Evolutionary conservation across 2,113 vertebrate species (phyloP), one percentile per base, ranked within the genome.

Genomic region (Arothron firmamentum): DNA sequence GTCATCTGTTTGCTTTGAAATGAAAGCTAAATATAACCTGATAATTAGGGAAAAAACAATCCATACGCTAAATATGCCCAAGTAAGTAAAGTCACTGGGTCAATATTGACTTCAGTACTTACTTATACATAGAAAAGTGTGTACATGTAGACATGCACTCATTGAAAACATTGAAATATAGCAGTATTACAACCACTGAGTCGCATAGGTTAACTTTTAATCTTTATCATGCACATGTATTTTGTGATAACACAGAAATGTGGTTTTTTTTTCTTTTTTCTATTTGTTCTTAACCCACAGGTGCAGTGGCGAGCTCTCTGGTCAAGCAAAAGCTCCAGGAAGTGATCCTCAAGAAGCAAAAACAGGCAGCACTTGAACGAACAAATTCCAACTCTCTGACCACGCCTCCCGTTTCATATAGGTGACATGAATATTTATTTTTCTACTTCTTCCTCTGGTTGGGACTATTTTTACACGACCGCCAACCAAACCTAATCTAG

Each of bases 241-340:
- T 9, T 31, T 31, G 28, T 9, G 3, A 31, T 31, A 9, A 31
- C 28, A 31, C 28, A 31, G 50, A 17, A 11, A 14, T 45, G 13
- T 15, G 13, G 61, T n/a, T 43, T 16, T 18, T 45, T 19, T 3
- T 59, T 48, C 8, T 61, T 43, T 65, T 18, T 42, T 51, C 21
- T 16, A 13, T 25, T 42, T 65, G 45, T 17, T 6, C 3, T 59
- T 81, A 55, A 64, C 62, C 62, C 48, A 59, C 82, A 97, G 95
- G 93, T 67, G 94, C 94, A 0, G 93, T 96, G 31, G 95, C 94
- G 72, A 97, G 95, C 86, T 93, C 92, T 0, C 89, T 89, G 68
- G 95, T 97, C 41, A 96, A 95, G 77, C 93, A 95, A 86, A 97
- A 95, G 64, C 81, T 97, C 72, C 92, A 92, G 0, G 92, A 95